Conservation (phyloP, 2,888 invertebrate species). For the Cordilura impudica region DNA sequence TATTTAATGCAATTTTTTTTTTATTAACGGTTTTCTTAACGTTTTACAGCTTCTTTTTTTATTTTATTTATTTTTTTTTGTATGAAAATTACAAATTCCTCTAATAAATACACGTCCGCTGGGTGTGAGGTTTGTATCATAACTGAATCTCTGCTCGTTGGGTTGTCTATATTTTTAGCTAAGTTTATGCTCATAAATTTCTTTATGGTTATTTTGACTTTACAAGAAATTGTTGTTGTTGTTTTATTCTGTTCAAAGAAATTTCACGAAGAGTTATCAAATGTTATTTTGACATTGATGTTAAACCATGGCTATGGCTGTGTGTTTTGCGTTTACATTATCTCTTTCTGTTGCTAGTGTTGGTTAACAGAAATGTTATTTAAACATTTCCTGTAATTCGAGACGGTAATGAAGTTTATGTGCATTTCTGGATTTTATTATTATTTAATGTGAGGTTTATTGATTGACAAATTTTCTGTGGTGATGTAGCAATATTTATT, state of each 20-base stretch:
- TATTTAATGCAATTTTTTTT: slow-evolving; percentile 1
- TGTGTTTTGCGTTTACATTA: not conserved
- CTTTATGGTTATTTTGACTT: slow-evolving; percentile 1
- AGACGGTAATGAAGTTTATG: not conserved
- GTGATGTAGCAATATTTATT: too few species aligned
- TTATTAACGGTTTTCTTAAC: slow-evolving; percentile 23
- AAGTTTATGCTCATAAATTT: slow-evolving; percentile 30
- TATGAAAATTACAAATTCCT: not conserved
- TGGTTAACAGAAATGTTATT: slow-evolving; percentile 18
- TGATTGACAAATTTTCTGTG: too few species aligned
- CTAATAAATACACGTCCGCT: slow-evolving; percentile 41
- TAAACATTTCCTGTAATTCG: not conserved
- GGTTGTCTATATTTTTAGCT: slow-evolving; percentile 32
- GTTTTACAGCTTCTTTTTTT: slow-evolving; percentile 38
- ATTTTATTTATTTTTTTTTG: not conserved
- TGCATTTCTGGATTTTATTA: not conserved
- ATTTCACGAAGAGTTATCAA: not conserved
- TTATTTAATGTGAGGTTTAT: not conserved
- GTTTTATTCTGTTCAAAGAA: too few species aligned
- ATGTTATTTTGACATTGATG: slow-evolving; percentile 45
- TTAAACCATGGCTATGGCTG: not conserved
- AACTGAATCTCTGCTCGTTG: slow-evolving; percentile 44
- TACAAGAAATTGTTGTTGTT: not conserved
- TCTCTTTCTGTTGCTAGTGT: slow-evolving; percentile 4
- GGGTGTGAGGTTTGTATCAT: slow-evolving; percentile 16